Evolutionary conservation across 2,113 vertebrate genomes (phyloP).

Genomic region (Salvelinus namaycush): DNA sequence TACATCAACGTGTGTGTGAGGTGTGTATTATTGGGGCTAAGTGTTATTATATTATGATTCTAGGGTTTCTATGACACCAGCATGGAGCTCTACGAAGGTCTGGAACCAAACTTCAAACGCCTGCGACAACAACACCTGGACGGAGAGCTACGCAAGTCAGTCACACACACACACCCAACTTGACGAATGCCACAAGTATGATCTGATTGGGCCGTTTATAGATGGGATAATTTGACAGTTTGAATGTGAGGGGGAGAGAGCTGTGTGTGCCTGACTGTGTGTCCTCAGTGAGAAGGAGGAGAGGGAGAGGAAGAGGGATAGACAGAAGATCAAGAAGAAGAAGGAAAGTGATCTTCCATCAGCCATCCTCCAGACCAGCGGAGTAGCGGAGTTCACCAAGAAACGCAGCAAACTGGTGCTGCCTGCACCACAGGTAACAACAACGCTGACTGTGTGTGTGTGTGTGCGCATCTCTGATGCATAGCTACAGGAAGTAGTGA

Average conservation of each 20-base stretch:
- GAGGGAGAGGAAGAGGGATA: slow-evolving; percentile 92
- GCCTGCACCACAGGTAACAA: slow-evolving; percentile 87
- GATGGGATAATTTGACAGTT: neutral
- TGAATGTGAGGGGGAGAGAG: too few species aligned
- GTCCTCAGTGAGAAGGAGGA: slow-evolving; percentile 88
- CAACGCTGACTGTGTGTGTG: slow-evolving; percentile 55
- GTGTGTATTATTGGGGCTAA: neutral
- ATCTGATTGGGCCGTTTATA: too few species aligned
- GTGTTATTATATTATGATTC: neutral
- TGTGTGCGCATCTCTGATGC: slow-evolving; percentile 84
- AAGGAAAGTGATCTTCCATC: slow-evolving; percentile 97
- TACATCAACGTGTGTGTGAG: too few species aligned
- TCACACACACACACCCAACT: slow-evolving; percentile 25
- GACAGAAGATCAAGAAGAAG: slow-evolving; percentile 95
- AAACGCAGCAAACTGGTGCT: slow-evolving; percentile 97
- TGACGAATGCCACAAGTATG: too few species aligned
- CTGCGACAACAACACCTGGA: slow-evolving; percentile 95
- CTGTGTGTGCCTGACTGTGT: slow-evolving; percentile 11
- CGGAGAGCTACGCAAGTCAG: slow-evolving; percentile 94
- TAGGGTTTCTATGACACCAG: slow-evolving; percentile 96
- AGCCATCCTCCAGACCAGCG: slow-evolving; percentile 97
- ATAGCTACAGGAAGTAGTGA: slow-evolving; percentile 95
- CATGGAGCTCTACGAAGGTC: slow-evolving; percentile 89
- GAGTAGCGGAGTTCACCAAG: slow-evolving; percentile 96
- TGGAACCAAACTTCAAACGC: slow-evolving; percentile 94